Base-by-base conservation (phyloP, 2,888 invertebrate species). In the Synergus itoensis region DNA sequence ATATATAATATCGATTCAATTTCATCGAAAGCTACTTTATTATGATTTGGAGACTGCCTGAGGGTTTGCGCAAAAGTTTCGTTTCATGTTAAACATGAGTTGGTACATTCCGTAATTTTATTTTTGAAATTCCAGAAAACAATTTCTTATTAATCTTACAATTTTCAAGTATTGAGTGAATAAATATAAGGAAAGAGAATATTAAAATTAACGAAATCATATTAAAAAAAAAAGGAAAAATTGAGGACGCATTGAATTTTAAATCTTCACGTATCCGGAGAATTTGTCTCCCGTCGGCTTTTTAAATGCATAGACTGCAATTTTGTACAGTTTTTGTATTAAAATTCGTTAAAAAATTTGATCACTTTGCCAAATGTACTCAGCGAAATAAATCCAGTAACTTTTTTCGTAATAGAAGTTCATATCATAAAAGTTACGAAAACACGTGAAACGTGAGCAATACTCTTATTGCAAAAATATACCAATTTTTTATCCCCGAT, bases 271-370 rank as follows among this genome's bases (percentile, higher is more conserved):
- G 60, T 21, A 53, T 53, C 48, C 28, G 36, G n/a, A 53, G 28
- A 36, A 53, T 53, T 48, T 53, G 48, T 53, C 14, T 48, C 28
- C 16, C 53, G 21, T n/a, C 28, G 73, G 79, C 83, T 69, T 36
- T 36, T 36, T 7, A 36, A 82, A 83, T 80, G 80, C 82, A 81
- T 80, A 81, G 86, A 88, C 87, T 87, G 87, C 84, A 85, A 88
- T 88, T 88, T 88, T 88, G 83, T 89, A 88, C 84, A 84, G 11
- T 73, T 73, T 73, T 73, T 53, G 45, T 73, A 73, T 69, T 28
- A n/a, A 85, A 84, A 76, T 16, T 48, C 69, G 53, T 36, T 16
- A 18, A 48, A 53, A 28, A 48, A 16, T 53, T 11, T 41, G 41
- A 65, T n/a, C 65, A 65, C 40, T 65, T 65, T 21, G 60, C 11